Conservation (phyloP, 2,113 vertebrate species). For the Leptobrachium ailaonicum region DNA sequence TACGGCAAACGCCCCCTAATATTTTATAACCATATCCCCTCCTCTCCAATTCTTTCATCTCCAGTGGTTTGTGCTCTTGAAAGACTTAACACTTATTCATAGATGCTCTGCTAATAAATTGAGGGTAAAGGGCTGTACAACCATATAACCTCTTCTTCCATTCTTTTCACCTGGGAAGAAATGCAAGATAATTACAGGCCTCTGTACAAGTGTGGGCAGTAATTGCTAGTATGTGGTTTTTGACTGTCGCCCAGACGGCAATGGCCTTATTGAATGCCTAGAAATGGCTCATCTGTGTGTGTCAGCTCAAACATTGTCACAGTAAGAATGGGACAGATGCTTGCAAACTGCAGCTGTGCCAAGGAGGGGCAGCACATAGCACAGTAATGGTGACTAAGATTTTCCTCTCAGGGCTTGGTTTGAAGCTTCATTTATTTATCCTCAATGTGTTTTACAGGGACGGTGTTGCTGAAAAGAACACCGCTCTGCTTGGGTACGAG, state of each 20-base stretch:
- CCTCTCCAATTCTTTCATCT: no score
- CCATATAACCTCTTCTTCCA: no score
- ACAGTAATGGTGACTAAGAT: not conserved
- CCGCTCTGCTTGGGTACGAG: not conserved
- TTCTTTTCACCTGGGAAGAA: not conserved
- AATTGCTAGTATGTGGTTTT: not conserved
- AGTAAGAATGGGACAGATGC: constrained; percentile 6
- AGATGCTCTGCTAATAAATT: no score
- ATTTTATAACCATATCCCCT: no score
- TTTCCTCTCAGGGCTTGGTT: not conserved
- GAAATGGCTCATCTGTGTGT: not conserved
- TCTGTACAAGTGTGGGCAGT: not conserved
- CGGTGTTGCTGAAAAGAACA: not conserved
- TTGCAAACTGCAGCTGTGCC: not conserved
- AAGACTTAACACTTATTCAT: no score
- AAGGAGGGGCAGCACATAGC: not conserved
- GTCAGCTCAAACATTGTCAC: not conserved
- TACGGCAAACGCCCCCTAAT: no score
- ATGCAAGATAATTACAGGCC: not conserved
- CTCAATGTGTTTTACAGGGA: not conserved
- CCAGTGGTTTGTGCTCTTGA: no score
- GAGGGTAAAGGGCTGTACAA: no score
- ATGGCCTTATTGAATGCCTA: not conserved
- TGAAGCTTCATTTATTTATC: constrained; percentile 1
- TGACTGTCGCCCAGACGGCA: not conserved